Base-by-base conservation (phyloP, 2,113 vertebrate species). In the Natator depressus region DNA sequence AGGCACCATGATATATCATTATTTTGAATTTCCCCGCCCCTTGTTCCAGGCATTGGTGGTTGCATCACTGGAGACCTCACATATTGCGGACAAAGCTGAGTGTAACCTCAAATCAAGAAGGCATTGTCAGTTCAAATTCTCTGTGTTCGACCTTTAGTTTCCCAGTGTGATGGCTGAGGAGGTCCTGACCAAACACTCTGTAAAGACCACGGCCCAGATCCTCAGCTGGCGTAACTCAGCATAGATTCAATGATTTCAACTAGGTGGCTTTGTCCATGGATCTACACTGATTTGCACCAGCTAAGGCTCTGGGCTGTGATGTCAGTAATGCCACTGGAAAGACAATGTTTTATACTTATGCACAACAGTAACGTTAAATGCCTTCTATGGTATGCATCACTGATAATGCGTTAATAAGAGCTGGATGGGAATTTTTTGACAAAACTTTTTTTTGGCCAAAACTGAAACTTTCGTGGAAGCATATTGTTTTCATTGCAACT, bases 141-240 rank as follows among this genome's bases (percentile, higher is more conserved):
- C 46, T 83, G 22, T 79, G n/a, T 42, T 42, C 38, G 4, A 42
- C 20, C 19, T 75, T 42, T 10, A 75, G 42, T 24, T 42, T 75
- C 19, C 72, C 72, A 75, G 5, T 42, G 20, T 75, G 38, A 75
- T 75, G 72, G 11, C 38, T 42, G 19, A 75, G 38, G 38, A 75
- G 20, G n/a, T 22, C 72, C 62, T 19, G 14, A 65, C 62, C 38
- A 75, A 75, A 75, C 8, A 6, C 22, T 75, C 17, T 25, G 38
- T 42, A 75, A 75, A 75, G 38, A 65, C 69, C 69, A 42, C 10
- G 2, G 38, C n/a, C 38, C 4, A 10, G n/a, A 22, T 75, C 20
- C 20, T 0, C 0, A 29, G 5, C 0, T 3, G 79, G 55, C 25
- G 35, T 29, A 29, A 38, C 2, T 1, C 8, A 12, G 10, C 85